These are phyloP conservation scores for Procambarus virginalis DNA, from an alignment of 1,140 invertebrate genomes.

Conservation along the genomic window DNA sequence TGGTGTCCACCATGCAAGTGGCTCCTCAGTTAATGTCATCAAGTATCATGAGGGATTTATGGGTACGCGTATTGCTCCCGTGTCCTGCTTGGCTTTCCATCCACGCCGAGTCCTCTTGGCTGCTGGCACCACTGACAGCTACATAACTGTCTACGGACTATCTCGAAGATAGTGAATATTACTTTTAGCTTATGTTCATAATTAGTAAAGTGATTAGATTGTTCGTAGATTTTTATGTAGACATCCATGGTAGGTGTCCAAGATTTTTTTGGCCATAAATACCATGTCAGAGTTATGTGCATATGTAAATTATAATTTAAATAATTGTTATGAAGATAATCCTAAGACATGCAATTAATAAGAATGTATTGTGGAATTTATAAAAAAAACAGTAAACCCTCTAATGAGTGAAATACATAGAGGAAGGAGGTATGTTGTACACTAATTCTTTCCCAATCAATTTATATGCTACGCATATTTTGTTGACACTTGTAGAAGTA, in stretches of 20 bases:
- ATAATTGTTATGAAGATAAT: not conserved
- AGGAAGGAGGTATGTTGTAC: not conserved
- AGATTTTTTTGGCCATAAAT: not conserved
- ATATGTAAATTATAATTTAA: not conserved
- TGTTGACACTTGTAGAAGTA: not conserved
- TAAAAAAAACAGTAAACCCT: not conserved
- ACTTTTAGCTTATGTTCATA: not conserved
- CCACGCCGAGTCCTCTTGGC: slow-evolving; percentile 85
- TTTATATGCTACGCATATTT: not conserved
- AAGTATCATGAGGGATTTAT: slow-evolving; percentile 94
- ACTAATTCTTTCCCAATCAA: not conserved
- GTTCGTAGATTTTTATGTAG: slow-evolving; percentile 3
- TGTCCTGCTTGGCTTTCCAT: slow-evolving; percentile 91
- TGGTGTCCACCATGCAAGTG: slow-evolving; percentile 84
- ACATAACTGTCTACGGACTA: slow-evolving; percentile 82
- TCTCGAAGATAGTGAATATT: slow-evolving; percentile 56
- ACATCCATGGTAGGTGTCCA: not conserved
- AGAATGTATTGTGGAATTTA: not conserved
- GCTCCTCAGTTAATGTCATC: slow-evolving; percentile 81
- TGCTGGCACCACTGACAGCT: slow-evolving; percentile 85
- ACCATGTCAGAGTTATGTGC: not conserved
- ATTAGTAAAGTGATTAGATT: not conserved
- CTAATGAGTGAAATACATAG: not conserved
- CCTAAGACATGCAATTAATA: not conserved
- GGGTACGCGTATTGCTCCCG: slow-evolving; percentile 87